Evolutionary conservation across 2,113 vertebrate species (phyloP), one percentile per base, ranked within the genome.

Genomic region (Mus musculus): DNA sequence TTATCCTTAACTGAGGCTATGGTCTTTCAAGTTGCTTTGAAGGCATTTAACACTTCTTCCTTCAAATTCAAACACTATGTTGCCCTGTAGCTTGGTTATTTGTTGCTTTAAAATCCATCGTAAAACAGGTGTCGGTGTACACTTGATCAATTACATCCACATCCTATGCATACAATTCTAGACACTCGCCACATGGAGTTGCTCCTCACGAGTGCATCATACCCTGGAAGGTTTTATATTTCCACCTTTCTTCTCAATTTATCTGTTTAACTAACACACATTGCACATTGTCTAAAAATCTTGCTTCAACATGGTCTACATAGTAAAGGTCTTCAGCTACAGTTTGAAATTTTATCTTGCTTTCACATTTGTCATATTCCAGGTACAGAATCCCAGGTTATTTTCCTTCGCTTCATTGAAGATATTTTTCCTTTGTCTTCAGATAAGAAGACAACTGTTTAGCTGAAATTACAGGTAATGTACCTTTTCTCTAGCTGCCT

Each of bases 11-110:
- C 2, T 36, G 84, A 92, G 24, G 10, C 24, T 75, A 54, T 1
- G 56, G 72, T 13, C n/a, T 88, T 94, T 52, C 13, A 90, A 65
- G 95, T 93, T 75, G 94, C 89, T 4, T 39, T 75, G 67, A 95
- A 9, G 36, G 73, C 2, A 63, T 69, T 90, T 59, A 77, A 88
- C 78, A 73, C 36, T 69, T 86, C 49, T n/a, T 61, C 81, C 6
- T 82, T 24, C 20, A 28, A 88, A 90, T 9, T 80, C 77, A 92
- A 16, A 88, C 1, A 88, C 1, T 67, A n/a, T 56, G 28, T 59
- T 93, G 9, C 24, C 61, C 61, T 39, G 28, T 84, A 84, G 95
- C 91, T 92, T 73, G n/a, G 42, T 84, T 93, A 56, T 69, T 49
- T 7, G 24, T 39, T 85, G 71, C n/a, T 24, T 80, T 67, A 72